These are phyloP conservation scores for Aporrectodea caliginosa DNA, from an alignment of 1,140 invertebrate species.

Conservation along the genomic window DNA sequence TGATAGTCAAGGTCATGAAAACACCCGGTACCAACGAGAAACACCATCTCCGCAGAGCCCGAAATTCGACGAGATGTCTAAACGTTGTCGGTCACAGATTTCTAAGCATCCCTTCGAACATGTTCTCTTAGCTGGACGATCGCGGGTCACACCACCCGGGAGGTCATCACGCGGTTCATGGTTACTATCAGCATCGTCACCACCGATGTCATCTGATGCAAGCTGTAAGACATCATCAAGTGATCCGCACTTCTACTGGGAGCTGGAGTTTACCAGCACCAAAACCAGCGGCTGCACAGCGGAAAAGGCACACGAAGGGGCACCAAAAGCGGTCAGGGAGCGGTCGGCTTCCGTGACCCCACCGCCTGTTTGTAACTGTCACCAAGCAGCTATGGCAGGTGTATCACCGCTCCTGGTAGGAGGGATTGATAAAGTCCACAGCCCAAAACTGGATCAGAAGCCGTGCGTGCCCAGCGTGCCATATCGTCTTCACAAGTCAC, in stretches of 20 bases:
- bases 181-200: not conserved
- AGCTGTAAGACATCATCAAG: not conserved
- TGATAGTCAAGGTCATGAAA: not conserved
- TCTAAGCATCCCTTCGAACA: not conserved
- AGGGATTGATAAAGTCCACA: not conserved
- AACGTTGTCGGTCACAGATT: not conserved
- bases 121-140: not conserved
- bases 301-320: not conserved
- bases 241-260: not conserved
- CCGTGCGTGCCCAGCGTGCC: no score
- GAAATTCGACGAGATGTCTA: not conserved
- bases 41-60: not conserved
- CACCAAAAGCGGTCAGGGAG: not conserved
- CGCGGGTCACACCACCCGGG: not conserved
- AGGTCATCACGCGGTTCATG: not conserved
- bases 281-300: not conserved
- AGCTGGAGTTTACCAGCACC: not conserved
- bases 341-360: not conserved
- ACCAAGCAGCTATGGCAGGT: not conserved
- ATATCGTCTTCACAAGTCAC: no score
- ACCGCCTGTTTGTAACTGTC: not conserved
- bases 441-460: not conserved
- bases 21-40: not conserved
- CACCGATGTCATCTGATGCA: not conserved
- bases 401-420: no score